Base-by-base conservation (phyloP, 2,888 invertebrate species). In the Pyrrhia umbra region DNA sequence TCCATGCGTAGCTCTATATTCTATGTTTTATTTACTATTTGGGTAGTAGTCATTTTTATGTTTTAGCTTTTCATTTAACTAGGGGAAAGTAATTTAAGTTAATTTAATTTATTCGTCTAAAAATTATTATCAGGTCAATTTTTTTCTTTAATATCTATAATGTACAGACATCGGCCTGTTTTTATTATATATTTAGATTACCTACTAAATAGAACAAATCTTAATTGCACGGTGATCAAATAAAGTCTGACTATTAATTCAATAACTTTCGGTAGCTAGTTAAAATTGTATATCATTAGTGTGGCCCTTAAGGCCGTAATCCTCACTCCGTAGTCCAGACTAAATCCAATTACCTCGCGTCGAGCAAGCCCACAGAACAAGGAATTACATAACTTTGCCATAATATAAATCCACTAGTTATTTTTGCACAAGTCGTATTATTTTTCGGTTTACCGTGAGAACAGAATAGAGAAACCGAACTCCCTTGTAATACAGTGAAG, bases 321-420 rank as follows among this genome's bases (percentile, higher is more conserved):
- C 90, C 90, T 86, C 89, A 87, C 88, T 88, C 88, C 88, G 85
- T 83, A 88, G 91, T 90, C 89, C 91, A 91, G 92, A 90, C 92
- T 90, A 90, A 92, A 92, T 92, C 92, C 92, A 93, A 93, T 93
- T 93, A 93, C 86, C 69, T 81, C 83, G 79, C 78, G 83, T 72
- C 68, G 66, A 54, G 71, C 66, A 65, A 25, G 42, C 52, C 56
- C 70, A 62, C 54, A 69, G 72, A 77, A 62, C 81, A 77, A 76
- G 76, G 81, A 81, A 80, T 81, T 81, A 83, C 75, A 75, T 59
- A 74, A 59, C 66, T 62, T 60, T 40, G 25, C 34, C 57, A 54
- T 56, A 55, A 40, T 20, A 40, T 51, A 62, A 49, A 57, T 42
- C 46, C 60, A 42, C 49, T 56, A 49, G 51, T 66, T 62, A 66